Conservation (phyloP, 2,797 vertebrate genomes). For the Mionectes olivaceus region DNA sequence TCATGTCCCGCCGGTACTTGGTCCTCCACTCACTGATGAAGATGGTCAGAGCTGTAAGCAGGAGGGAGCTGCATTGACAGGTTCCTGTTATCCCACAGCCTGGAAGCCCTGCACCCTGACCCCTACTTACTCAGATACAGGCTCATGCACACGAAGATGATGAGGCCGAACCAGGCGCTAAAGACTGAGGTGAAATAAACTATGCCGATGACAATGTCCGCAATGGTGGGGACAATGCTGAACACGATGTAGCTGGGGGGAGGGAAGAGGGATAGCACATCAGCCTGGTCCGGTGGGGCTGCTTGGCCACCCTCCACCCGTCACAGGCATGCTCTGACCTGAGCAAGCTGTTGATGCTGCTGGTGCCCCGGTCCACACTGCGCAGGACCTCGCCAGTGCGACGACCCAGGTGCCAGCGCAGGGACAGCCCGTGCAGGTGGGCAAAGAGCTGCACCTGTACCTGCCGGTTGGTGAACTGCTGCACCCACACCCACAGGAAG, state of each 20-base stretch:
- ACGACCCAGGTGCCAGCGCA: slow-evolving; percentile 94
- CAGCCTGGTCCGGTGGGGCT: background rate
- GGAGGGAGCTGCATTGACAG: background rate
- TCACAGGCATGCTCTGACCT: slow-evolving; percentile 75
- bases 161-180: slow-evolving; percentile 97
- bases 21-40: slow-evolving; percentile 96
- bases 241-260: slow-evolving; percentile 93
- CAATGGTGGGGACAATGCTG: slow-evolving; percentile 93
- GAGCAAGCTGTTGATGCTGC: slow-evolving; percentile 92
- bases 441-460: slow-evolving; percentile 90
- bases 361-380: slow-evolving; percentile 92
- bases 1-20: slow-evolving; percentile 95
- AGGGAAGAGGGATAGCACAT: background rate
- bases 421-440: slow-evolving; percentile 89
- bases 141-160: slow-evolving; percentile 94
- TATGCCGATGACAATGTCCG: slow-evolving; percentile 92
- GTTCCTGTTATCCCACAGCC: background rate
- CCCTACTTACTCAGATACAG: slow-evolving; percentile 91
- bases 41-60: slow-evolving; percentile 87
- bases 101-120: accelerated
- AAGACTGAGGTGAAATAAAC: slow-evolving; percentile 91
- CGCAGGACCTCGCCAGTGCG: slow-evolving; percentile 93
- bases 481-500: slow-evolving; percentile 95
- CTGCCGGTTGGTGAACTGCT: slow-evolving; percentile 92
- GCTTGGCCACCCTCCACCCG: accelerated